A percentile compares a stretch with the other conserved stretches of the same genome.
These are phyloP conservation scores for Pseudotriccus pelzelni DNA, from an alignment of 2,797 vertebrate genomes.

Conservation along the genomic window DNA sequence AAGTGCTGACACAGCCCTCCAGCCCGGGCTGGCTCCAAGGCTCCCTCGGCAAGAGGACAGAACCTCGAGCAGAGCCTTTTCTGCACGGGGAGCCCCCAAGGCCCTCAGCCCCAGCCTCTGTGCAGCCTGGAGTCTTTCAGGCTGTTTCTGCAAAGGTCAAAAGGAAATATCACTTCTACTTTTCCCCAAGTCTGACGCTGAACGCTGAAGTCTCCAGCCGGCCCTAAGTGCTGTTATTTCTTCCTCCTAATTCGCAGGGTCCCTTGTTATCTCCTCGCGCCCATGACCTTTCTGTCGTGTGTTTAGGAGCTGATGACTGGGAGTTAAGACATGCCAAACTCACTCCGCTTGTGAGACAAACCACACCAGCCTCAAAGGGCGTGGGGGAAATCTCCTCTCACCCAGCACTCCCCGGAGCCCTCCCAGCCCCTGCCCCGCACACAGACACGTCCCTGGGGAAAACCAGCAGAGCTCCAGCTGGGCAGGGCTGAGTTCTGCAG, in stretches of 20 bases:
- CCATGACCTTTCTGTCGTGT: conserved; percentile 36
- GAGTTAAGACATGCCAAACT: conserved; percentile 13
- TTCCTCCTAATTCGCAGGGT: neutral
- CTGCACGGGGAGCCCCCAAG: neutral
- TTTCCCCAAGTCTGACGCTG: neutral
- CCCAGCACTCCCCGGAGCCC: neutral
- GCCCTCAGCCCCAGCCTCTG: neutral
- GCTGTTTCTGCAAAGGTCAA: conserved; percentile 38
- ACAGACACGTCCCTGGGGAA: neutral
- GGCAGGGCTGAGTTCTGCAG: neutral
- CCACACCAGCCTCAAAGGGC: neutral
- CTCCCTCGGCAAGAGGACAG: neutral
- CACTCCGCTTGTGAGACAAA: neutral
- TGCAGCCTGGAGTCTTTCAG: neutral
- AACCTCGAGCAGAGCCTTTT: neutral
- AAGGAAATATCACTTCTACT: conserved; percentile 36
- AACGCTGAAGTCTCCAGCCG: neutral
- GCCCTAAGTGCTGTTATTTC: neutral
- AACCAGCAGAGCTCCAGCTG: neutral
- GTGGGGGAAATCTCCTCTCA: neutral
- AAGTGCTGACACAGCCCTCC: neutral
- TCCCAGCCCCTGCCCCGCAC: neutral
- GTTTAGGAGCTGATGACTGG: conserved; percentile 22
- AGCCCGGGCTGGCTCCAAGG: neutral
- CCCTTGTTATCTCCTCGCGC: neutral